Percentiles rank a stretch among this genome's conserved stretches.
Conservation (phyloP, 2,797 vertebrate genomes). For the Phrynocephalus forsythii region DNA sequence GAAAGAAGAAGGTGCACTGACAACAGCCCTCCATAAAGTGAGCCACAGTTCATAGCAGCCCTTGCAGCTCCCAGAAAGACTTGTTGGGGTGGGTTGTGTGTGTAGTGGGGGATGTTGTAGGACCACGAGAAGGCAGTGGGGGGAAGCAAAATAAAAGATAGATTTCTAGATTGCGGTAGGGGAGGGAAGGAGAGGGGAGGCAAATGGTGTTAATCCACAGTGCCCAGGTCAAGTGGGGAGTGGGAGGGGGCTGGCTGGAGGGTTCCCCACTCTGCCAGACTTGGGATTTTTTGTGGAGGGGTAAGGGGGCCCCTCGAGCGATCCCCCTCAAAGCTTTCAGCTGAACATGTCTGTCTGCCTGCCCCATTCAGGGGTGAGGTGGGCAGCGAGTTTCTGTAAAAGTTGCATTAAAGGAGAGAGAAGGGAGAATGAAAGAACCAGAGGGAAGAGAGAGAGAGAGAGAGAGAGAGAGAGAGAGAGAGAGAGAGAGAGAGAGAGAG, state of each 20-base stretch:
- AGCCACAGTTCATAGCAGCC: not conserved
- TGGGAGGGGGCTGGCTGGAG: conserved; percentile 9
- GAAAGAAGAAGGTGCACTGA: conserved; percentile 31
- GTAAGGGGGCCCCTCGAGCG: conserved; percentile 67
- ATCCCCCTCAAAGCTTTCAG: conserved; percentile 81
- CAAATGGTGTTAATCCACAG: conserved; percentile 71
- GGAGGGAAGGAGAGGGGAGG: conserved; percentile 46
- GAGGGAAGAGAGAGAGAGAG: too few relatives aligned
- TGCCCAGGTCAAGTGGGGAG: conserved; percentile 62
- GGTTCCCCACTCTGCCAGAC: conserved; percentile 32
- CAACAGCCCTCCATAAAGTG: conserved; percentile 55
- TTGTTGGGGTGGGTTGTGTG: conserved; percentile 23
- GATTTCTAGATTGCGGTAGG: conserved; percentile 42
- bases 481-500: too few relatives aligned
- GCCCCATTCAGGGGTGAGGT: conserved; percentile 22
- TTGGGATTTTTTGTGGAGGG: conserved; percentile 66
- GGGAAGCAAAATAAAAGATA: conserved; percentile 59
- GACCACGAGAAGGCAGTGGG: conserved; percentile 14
- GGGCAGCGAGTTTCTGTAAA: conserved; percentile 84
- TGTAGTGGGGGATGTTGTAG: conserved; percentile 42
- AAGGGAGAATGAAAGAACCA: conserved; percentile 37
- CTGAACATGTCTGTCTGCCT: conserved; percentile 87
- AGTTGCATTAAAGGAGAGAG: conserved; percentile 87
- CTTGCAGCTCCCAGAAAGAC: not conserved
- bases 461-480: conserved; percentile 36